Percentiles rank a stretch among this genome's conserved stretches.
Evolutionary conservation across 2,888 invertebrate genomes (phyloP).

Genomic region (Allophyes oxyacanthae): DNA sequence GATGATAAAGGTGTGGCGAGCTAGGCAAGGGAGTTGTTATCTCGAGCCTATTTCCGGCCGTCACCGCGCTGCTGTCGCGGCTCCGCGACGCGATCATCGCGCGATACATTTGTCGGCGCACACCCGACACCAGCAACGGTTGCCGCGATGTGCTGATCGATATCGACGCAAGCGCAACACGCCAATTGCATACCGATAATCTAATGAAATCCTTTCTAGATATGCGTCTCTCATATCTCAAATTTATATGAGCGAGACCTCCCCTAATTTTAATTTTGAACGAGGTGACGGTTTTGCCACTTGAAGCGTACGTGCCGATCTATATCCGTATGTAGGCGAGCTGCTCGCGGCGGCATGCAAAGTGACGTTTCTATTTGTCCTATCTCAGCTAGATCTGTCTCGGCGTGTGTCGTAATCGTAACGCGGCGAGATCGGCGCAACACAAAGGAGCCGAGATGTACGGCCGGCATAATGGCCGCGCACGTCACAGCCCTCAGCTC

Average conservation of each 20-base stretch:
- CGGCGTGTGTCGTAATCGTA: constrained; percentile 85
- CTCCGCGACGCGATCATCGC: constrained; percentile 81
- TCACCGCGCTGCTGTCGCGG: constrained; percentile 78
- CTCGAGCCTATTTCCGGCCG: constrained; percentile 87
- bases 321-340: constrained; percentile 75
- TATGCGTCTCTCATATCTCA: constrained; percentile 54
- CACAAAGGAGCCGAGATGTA: constrained; percentile 87
- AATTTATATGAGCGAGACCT: constrained; percentile 45
- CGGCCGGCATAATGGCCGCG: constrained; percentile 82
- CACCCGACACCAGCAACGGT: constrained; percentile 69
- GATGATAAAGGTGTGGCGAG: constrained; percentile 81
- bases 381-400: constrained; percentile 86
- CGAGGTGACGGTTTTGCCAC: constrained; percentile 78
- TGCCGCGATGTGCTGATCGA: constrained; percentile 73
- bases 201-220: constrained; percentile 75
- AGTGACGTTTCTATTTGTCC: constrained; percentile 87
- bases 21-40: constrained; percentile 85
- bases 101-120: constrained; percentile 88
- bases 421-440: constrained; percentile 81
- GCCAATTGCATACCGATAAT: constrained; percentile 83
- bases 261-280: constrained; percentile 62
- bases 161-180: constrained; percentile 75
- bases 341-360: constrained; percentile 80
- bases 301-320: constrained; percentile 73
- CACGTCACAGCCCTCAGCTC: constrained; percentile 80